Evolutionary conservation across 2,888 invertebrate genomes (phyloP), one percentile per base, ranked within the genome.

Genomic region (Leptopilina drosophilae): DNA sequence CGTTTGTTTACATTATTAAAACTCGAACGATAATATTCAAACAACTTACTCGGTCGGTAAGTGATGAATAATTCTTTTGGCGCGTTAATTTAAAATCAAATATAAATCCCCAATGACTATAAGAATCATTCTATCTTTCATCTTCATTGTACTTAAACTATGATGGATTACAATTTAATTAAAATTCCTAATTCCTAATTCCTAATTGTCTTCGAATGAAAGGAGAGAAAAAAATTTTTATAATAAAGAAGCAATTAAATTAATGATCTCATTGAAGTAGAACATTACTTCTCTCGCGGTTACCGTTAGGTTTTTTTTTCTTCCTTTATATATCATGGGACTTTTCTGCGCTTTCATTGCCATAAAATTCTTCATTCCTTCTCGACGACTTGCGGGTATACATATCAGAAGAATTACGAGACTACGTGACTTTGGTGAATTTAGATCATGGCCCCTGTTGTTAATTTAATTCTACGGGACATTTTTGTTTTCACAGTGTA

Each of bases 401-500:
- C 8, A 42, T 73, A 73, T 26, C 73, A 56, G 33, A 73, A 73
- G 56, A 73, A 56, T 73, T 73, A 73, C 56, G 73, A 73, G 73
- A 73, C 33, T 73, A 73, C 73, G 73, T 73, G 73, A 53, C 73
- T 73, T 56, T 73, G 56, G 73, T 73, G 53, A 53, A 73, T 73
- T 53, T 73, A 33, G 73, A 73, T 56, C 73, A 73, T 56, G 73
- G 73, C 33, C 73, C 42, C 73, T 33, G 73, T 73, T 9, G 53
- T 73, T 40, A 73, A 73, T 73, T 73, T 73, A 73, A 73, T 73
- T 56, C 73, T 73, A 56, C 53, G 53, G 69, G 69, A 73, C 26
- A 73, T 33, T 73, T 59, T 73, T 53, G 73, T 73, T 56, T 73
- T 73, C 56, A 14, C 73, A 11, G 49, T 42, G 49, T 42, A 8